Percentiles rank a stretch among this genome's conserved stretches.
Conservation (phyloP, 2,888 invertebrate genomes). For the Tetragonula carbonaria region DNA sequence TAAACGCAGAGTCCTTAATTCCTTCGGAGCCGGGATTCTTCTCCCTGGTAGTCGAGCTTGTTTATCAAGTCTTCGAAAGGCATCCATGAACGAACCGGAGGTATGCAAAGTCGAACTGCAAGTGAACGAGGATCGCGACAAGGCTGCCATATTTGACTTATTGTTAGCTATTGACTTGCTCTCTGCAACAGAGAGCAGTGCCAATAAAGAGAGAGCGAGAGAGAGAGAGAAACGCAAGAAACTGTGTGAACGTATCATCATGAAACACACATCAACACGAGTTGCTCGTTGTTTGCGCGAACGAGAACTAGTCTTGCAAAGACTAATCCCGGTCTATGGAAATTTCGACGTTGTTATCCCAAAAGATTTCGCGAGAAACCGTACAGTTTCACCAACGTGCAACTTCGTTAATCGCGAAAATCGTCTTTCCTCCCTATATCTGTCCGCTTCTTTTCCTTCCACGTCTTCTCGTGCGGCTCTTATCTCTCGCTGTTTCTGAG, state of each 20-base stretch:
- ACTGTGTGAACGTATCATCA: constrained; percentile 17
- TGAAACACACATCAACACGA: not conserved
- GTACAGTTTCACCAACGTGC: not conserved
- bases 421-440: not conserved
- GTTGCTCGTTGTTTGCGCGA: constrained; percentile 19
- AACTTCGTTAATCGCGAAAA: constrained; percentile 24
- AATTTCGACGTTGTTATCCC: not conserved
- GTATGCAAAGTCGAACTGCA: constrained; percentile 13
- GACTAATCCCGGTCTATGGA: not conserved
- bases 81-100: not conserved
- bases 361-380: constrained; percentile 12
- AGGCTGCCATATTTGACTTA: constrained; percentile 39
- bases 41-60: too few relatives aligned
- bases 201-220: too few relatives aligned
- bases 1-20: not conserved
- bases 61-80: not conserved
- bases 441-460: not conserved
- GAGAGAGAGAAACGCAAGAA: not conserved
- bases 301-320: not conserved
- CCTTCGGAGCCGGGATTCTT: not conserved
- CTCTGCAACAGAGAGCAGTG: constrained; percentile 18
- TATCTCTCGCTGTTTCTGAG: constrained; percentile 12
- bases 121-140: not conserved
- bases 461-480: constrained; percentile 4
- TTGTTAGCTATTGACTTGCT: constrained; percentile 22